Conservation (phyloP, 2,888 invertebrate species). For the Leptothorax acervorum region DNA sequence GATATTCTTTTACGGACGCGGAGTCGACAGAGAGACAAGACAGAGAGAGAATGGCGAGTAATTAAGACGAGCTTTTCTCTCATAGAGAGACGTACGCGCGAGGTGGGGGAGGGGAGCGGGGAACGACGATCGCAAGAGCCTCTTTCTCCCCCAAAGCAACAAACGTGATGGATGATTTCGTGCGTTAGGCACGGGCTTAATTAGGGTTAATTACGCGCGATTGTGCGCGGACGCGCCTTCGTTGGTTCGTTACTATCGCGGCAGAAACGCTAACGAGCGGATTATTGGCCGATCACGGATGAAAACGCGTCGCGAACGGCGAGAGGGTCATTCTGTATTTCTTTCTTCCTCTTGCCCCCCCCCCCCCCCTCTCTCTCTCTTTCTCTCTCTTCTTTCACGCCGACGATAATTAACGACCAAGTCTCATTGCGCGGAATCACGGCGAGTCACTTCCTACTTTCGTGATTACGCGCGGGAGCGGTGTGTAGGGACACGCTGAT, state of each 20-base stretch:
- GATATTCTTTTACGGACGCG: conserved; percentile 55
- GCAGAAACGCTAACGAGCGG: conserved; percentile 76
- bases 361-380: conserved; percentile 20
- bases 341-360: conserved; percentile 16
- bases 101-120: neutral
- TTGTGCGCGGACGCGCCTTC: conserved; percentile 73
- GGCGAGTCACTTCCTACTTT: conserved; percentile 81
- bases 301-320: conserved; percentile 63
- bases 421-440: conserved; percentile 65
- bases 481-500: conserved; percentile 64
- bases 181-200: conserved; percentile 79
- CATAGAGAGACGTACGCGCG: conserved; percentile 40
- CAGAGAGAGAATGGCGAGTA: conserved; percentile 55
- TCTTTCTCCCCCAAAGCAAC: conserved; percentile 22
- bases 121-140: conserved; percentile 23
- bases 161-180: conserved; percentile 80
- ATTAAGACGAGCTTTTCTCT: conserved; percentile 69
- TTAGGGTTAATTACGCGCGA: conserved; percentile 83
- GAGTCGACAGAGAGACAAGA: conserved; percentile 20
- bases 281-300: conserved; percentile 74
- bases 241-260: conserved; percentile 64
- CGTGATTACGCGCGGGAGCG: conserved; percentile 71
- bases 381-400: conserved; percentile 42
- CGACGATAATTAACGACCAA: conserved; percentile 71
- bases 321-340: conserved; percentile 23